Evolutionary conservation across 2,888 invertebrate genomes (phyloP).

Genomic region (Pachydiplax longipennis): DNA sequence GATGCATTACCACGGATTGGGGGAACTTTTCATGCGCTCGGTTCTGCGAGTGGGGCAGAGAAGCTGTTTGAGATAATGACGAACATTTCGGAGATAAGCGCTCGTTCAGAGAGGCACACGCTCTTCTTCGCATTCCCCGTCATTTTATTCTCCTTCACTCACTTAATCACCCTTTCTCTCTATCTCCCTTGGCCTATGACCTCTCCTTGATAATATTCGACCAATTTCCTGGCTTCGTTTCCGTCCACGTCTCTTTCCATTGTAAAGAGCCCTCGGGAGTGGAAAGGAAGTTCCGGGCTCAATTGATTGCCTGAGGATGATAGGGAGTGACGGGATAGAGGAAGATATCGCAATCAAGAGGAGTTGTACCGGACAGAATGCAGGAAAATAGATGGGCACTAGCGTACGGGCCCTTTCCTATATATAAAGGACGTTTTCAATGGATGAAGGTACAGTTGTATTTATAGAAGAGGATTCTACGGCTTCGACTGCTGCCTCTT

Average conservation of each 20-base stretch:
- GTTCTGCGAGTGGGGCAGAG: neutral
- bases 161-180: neutral
- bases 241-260: neutral
- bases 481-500: no score
- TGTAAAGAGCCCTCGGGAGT: neutral
- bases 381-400: neutral
- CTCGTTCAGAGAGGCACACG: neutral
- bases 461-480: no score
- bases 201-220: neutral
- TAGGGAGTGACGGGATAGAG: neutral
- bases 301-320: neutral
- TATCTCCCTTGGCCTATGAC: neutral
- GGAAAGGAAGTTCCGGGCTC: neutral
- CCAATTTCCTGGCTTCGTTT: neutral
- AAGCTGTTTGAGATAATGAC: neutral
- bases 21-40: neutral
- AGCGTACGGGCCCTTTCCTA: neutral
- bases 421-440: neutral
- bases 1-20: neutral
- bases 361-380: neutral
- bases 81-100: neutral
- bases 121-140: neutral
- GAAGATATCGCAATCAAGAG: neutral
- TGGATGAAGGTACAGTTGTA: no score
- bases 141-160: neutral